Conservation (phyloP, 2,113 vertebrate genomes). For the Bubo blakistoni region DNA sequence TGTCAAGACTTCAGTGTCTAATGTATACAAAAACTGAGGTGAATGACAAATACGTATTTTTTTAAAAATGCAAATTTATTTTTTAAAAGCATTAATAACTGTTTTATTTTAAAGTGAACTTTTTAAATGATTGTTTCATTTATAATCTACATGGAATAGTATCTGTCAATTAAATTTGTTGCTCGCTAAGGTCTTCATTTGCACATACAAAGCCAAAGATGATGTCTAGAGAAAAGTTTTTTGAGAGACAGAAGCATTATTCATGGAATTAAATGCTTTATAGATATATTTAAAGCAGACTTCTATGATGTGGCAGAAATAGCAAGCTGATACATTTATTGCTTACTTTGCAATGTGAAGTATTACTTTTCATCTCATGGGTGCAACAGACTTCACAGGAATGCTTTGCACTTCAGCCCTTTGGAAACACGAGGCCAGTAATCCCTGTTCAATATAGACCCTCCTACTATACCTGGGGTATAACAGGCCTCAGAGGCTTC, state of each 20-base stretch:
- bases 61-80: neutral
- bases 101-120: neutral
- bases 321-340: neutral
- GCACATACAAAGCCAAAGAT: neutral
- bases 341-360: neutral
- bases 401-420: neutral
- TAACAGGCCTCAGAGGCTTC: neutral
- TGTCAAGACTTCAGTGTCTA: neutral
- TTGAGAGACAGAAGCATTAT: neutral
- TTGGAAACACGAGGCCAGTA: neutral
- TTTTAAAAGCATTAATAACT: neutral
- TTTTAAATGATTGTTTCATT: neutral
- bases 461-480: neutral
- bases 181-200: neutral
- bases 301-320: neutral
- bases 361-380: neutral
- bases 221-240: neutral
- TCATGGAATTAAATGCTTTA: neutral
- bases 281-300: neutral
- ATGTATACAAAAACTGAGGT: neutral
- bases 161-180: neutral
- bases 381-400: neutral
- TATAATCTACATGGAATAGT: neutral
- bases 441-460: neutral
- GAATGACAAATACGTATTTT: neutral